Base-by-base conservation (phyloP, 1,140 invertebrate genomes). In the Papilio machaon region DNA sequence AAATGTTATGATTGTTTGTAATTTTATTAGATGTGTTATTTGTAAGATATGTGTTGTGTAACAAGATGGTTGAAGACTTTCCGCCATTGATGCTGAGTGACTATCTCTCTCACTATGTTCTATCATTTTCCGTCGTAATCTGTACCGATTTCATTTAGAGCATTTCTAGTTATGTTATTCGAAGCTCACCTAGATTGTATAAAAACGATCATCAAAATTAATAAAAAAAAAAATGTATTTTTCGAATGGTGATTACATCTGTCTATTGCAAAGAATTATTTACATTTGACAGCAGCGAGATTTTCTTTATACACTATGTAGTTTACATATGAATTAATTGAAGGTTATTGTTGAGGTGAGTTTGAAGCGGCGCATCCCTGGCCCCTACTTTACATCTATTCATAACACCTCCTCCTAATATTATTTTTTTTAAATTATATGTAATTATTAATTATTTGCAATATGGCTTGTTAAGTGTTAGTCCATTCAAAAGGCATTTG, bases 211-310 rank as follows among this genome's bases (percentile, higher is more conserved):
- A 54, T 77, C 75, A 35, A 77, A 77, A 77, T 77, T 52, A 11
- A 64, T 30, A 19, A 60, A 60, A 58, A 54, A 54, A 38, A 38
- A 60, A 79, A 78, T 23, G 60, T 79, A 79, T 79, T 79, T 79
- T 79, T 79, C 35, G 76, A 79, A 79, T 79, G 54, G 76, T 79
- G 54, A 58, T 79, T 79, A 79, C 58, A 46, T 76, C 17, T 79
- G 76, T 79, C 76, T 79, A 79, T 79, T 79, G 76, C 76, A 79
- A 79, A 79, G 76, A 79, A 79, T 79, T 79, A 79, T 79, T 79
- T 79, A 79, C 76, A 79, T 78, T 77, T 38, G 58, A 60, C 54
- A 79, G 58, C 76, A 79, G 76, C 76, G 58, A 79, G 76, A 64
- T 79, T 64, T 60, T 78, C 52, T 58, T 77, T 77, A 78, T 78